phyloP scores from a whole-genome alignment of 2,888 invertebrate species.

The Diarsia rubi region DNA sequence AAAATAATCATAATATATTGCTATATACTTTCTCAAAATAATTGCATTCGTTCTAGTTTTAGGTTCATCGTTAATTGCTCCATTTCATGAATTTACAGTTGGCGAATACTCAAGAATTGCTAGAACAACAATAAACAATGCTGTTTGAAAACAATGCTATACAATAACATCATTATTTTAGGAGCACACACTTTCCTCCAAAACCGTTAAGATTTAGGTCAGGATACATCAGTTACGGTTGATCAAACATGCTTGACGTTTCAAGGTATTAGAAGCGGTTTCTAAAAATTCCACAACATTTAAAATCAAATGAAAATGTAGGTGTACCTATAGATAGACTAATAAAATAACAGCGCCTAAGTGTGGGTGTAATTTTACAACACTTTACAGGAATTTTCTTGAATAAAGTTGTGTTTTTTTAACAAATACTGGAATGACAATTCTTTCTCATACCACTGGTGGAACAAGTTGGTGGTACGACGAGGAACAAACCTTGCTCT shows the following conservation, averaged over 20 bases:
- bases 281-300: slow-evolving; percentile 47
- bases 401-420: not conserved
- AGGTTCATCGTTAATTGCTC: slow-evolving; percentile 43
- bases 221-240: slow-evolving; percentile 66
- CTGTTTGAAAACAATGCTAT: slow-evolving; percentile 30
- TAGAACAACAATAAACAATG: slow-evolving; percentile 45
- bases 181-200: slow-evolving; percentile 9
- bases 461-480: no score
- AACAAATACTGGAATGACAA: no score
- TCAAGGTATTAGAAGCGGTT: slow-evolving; percentile 61
- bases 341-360: not conserved
- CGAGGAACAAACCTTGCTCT: no score
- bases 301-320: slow-evolving; percentile 12
- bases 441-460: no score
- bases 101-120: slow-evolving; percentile 50
- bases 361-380: not conserved
- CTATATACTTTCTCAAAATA: slow-evolving; percentile 19
- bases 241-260: slow-evolving; percentile 67
- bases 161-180: slow-evolving; percentile 52
- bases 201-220: slow-evolving; percentile 60
- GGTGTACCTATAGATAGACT: not conserved
- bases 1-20: not conserved
- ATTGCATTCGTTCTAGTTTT: slow-evolving; percentile 46
- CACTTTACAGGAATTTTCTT: not conserved
- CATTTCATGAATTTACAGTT: slow-evolving; percentile 33